These are phyloP conservation scores for Bucorvus abyssinicus DNA, from an alignment of 2,797 vertebrate genomes.

Conservation along the genomic window DNA sequence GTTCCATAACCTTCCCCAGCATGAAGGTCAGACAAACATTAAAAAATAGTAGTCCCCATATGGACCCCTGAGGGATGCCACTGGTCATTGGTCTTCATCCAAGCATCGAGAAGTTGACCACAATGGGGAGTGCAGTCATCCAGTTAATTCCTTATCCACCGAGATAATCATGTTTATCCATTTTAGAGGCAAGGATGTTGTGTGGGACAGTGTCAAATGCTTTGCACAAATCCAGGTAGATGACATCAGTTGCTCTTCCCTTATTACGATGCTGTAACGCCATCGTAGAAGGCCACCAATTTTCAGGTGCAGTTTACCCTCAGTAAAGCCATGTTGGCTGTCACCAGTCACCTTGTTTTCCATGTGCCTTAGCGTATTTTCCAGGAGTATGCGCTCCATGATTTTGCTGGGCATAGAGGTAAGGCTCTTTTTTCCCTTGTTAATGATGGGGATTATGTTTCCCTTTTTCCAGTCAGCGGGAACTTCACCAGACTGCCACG, in stretches of 20 bases:
- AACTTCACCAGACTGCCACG: too few species aligned
- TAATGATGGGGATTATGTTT: neutral
- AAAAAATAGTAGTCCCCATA: neutral
- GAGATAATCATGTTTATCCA: neutral
- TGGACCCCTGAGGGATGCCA: neutral
- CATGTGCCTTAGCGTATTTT: neutral
- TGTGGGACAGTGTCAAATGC: neutral
- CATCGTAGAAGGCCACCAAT: neutral
- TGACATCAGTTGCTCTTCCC: neutral
- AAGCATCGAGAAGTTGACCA: neutral
- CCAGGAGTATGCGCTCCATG: neutral
- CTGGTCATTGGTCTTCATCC: neutral
- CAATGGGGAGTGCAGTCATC: neutral
- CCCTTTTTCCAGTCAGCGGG: neutral
- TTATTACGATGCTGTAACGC: neutral
- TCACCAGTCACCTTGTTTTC: neutral
- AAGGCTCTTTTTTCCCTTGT: neutral
- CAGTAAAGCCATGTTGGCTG: neutral
- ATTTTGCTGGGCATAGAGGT: neutral
- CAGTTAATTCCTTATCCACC: neutral
- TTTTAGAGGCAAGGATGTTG: neutral
- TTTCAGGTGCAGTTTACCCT: neutral
- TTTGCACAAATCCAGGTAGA: neutral
- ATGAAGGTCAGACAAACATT: neutral
- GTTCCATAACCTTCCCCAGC: too few species aligned